These are phyloP conservation scores for Caenorhabditis sp. DNA, from an alignment of 2,888 invertebrate species.

Conservation along the genomic window DNA sequence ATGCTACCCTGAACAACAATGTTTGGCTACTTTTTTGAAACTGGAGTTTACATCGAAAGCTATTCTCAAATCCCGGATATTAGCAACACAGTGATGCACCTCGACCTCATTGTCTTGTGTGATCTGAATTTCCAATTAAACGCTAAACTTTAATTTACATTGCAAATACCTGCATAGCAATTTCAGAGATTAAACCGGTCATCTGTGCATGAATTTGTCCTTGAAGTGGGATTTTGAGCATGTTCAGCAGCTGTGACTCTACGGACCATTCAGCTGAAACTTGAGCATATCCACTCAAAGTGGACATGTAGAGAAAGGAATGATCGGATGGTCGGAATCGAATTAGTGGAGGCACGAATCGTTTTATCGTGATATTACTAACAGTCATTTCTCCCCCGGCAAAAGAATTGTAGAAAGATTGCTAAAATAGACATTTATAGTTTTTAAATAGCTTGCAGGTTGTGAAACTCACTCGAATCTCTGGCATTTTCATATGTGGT, in stretches of 20 bases:
- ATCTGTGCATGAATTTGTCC: slow-evolving; percentile 77
- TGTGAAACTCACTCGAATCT: slow-evolving; percentile 63
- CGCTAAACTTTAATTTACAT: background rate
- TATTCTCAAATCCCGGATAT: slow-evolving; percentile 73
- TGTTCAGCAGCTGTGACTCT: slow-evolving; percentile 73
- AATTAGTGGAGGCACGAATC: slow-evolving; percentile 78
- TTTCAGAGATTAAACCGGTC: slow-evolving; percentile 78
- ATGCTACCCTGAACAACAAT: slow-evolving; percentile 63
- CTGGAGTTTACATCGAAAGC: slow-evolving; percentile 49
- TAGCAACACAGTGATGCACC: slow-evolving; percentile 78
- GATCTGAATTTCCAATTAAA: slow-evolving; percentile 66
- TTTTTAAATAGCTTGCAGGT: background rate
- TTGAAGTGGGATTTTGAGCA: slow-evolving; percentile 75
- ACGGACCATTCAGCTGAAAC: slow-evolving; percentile 77
- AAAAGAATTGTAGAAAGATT: slow-evolving; percentile 74
- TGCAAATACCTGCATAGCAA: slow-evolving; percentile 79
- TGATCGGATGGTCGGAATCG: slow-evolving; percentile 78
- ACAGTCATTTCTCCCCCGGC: slow-evolving; percentile 77
- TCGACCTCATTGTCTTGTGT: slow-evolving; percentile 75
- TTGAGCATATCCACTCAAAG: slow-evolving; percentile 77
- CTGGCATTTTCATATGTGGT: slow-evolving; percentile 76
- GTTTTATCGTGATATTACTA: slow-evolving; percentile 72
- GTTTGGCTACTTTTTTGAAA: no score
- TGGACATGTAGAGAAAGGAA: slow-evolving; percentile 78
- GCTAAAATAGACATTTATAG: slow-evolving; percentile 48